phyloP scores from a whole-genome alignment of 1,140 invertebrate species.

The Heliconius melpomene region DNA sequence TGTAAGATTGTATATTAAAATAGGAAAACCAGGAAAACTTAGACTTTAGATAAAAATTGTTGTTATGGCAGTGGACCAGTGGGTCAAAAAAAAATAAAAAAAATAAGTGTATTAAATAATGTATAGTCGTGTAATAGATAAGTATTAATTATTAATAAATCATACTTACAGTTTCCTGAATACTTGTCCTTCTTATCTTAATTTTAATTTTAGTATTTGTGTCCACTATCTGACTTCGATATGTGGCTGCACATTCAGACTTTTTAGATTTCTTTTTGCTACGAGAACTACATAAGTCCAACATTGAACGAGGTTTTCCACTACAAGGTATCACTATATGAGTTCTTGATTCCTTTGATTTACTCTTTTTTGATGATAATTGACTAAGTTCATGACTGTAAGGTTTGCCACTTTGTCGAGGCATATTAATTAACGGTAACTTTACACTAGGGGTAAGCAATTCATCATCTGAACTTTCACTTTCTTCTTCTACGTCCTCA shows the following conservation, averaged over 20 bases:
- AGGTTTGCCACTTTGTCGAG: slow-evolving; percentile 76
- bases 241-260: slow-evolving; percentile 69
- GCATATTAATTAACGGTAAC: slow-evolving; percentile 72
- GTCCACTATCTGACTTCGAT: slow-evolving; percentile 79
- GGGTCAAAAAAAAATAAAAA: too few relatives aligned
- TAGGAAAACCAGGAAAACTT: too few relatives aligned
- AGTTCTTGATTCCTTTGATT: slow-evolving; percentile 71
- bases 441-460: slow-evolving; percentile 72
- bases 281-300: slow-evolving; percentile 73
- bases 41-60: too few relatives aligned
- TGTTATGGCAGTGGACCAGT: too few relatives aligned
- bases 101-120: neutral
- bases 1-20: too few relatives aligned
- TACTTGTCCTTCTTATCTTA: slow-evolving; percentile 72
- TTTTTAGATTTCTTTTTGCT: slow-evolving; percentile 80
- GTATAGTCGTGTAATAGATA: neutral
- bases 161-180: slow-evolving; percentile 66
- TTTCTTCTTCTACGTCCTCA: slow-evolving; percentile 56
- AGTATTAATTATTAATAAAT: neutral
- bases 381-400: slow-evolving; percentile 81
- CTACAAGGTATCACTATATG: slow-evolving; percentile 74
- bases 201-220: slow-evolving; percentile 77
- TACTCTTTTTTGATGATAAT: slow-evolving; percentile 77
- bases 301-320: slow-evolving; percentile 79
- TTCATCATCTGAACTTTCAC: slow-evolving; percentile 78